Percentiles rank a stretch among this genome's conserved stretches.
Conservation (phyloP, 2,113 vertebrate species). For the Thunnus thynnus region DNA sequence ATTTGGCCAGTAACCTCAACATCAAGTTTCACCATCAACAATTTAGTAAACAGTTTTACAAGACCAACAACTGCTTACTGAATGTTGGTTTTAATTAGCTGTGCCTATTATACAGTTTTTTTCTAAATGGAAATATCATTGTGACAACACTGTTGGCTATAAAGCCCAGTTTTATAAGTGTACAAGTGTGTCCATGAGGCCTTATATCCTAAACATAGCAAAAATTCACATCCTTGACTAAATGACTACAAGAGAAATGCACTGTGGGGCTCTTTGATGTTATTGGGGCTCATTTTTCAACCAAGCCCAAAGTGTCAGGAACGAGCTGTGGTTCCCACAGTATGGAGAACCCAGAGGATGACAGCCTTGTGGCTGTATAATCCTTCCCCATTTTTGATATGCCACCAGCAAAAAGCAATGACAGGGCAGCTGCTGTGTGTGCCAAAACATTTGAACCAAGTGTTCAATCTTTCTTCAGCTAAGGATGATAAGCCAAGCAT, state of each 20-base stretch:
- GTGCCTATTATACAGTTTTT: neutral
- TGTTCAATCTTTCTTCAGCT: constrained; percentile 6
- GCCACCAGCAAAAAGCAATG: neutral
- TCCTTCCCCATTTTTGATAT: neutral
- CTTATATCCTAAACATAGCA: neutral
- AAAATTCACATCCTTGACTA: neutral
- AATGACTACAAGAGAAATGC: neutral
- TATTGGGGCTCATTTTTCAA: neutral
- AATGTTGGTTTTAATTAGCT: neutral
- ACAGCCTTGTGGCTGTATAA: neutral
- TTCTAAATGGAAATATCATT: neutral
- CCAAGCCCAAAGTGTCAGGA: neutral
- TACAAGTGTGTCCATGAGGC: neutral
- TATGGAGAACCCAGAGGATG: neutral
- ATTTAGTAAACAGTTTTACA: too few species aligned
- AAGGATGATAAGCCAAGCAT: neutral
- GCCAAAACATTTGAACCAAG: neutral
- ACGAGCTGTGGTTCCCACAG: neutral
- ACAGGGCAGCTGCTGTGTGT: constrained; percentile 1
- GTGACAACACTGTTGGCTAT: neutral
- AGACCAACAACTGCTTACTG: too few species aligned
- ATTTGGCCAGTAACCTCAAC: too few species aligned
- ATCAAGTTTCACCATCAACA: too few species aligned
- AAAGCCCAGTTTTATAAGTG: neutral
- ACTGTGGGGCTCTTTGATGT: too few species aligned